These are phyloP conservation scores for Nyctibius grandis DNA, from an alignment of 2,797 vertebrate species.

Conservation along the genomic window DNA sequence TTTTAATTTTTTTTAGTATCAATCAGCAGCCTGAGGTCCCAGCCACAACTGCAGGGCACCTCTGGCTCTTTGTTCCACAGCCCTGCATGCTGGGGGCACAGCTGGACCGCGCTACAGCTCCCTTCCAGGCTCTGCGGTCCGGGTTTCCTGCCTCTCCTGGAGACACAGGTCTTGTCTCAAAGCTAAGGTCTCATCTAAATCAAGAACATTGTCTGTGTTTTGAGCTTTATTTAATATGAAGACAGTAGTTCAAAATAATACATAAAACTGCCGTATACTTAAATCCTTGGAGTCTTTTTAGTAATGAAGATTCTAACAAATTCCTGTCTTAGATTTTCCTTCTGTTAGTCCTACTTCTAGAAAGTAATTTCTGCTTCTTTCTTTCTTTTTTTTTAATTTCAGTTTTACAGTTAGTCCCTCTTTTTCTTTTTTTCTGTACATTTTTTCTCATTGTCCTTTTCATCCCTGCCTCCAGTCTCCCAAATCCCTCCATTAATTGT, in stretches of 20 bases:
- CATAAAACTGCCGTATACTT: background rate
- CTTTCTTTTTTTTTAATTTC: background rate
- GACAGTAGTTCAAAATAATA: background rate
- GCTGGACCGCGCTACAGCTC: rapidly evolving
- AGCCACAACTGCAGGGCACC: background rate
- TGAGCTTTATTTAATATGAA: slow-evolving; percentile 41
- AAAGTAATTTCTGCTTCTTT: background rate
- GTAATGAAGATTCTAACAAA: background rate
- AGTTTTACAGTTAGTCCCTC: background rate
- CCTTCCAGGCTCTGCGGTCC: background rate
- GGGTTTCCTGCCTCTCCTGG: background rate
- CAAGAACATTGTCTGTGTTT: background rate
- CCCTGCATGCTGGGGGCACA: rapidly evolving
- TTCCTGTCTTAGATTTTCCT: background rate
- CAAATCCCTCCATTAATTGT: background rate
- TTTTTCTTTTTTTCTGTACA: background rate
- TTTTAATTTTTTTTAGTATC: background rate
- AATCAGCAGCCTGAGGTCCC: background rate
- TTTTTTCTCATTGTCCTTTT: background rate
- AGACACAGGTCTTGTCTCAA: background rate
- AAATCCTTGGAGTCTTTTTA: background rate
- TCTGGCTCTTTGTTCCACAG: background rate
- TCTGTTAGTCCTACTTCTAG: background rate
- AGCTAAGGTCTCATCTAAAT: background rate
- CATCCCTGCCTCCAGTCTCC: background rate